Conservation (phyloP, 2,113 vertebrate genomes). For the Salvelinus alpinus region DNA sequence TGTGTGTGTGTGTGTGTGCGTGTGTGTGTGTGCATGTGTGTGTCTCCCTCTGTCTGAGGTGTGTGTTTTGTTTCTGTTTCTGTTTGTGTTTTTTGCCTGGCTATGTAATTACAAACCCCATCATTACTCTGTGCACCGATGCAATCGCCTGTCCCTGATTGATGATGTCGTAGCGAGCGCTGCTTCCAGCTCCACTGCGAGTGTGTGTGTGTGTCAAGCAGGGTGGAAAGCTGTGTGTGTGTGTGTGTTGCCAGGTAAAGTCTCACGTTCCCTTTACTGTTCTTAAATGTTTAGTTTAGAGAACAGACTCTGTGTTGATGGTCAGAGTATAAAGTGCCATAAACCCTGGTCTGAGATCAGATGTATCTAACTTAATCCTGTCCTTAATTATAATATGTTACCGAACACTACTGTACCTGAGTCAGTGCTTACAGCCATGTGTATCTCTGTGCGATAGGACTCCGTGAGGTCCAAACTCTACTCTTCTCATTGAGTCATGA, state of each 20-base stretch:
- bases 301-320: background rate
- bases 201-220: no score
- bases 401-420: no score
- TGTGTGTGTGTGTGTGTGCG: background rate
- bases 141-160: conserved; percentile 12
- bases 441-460: background rate
- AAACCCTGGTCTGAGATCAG: background rate
- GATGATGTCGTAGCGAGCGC: conserved; percentile 3
- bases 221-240: background rate
- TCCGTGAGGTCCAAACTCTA: background rate
- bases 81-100: background rate
- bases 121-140: conserved; percentile 21
- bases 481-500: background rate
- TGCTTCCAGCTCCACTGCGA: background rate
- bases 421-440: background rate
- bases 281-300: background rate
- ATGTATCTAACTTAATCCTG: background rate
- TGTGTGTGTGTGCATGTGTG: background rate
- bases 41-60: background rate
- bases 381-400: background rate
- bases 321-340: background rate
- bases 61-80: background rate
- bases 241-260: background rate
- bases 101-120: conserved; percentile 8
- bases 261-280: background rate